phyloP scores from a whole-genome alignment of 2,113 vertebrate genomes.

The Aramus guarauna region DNA sequence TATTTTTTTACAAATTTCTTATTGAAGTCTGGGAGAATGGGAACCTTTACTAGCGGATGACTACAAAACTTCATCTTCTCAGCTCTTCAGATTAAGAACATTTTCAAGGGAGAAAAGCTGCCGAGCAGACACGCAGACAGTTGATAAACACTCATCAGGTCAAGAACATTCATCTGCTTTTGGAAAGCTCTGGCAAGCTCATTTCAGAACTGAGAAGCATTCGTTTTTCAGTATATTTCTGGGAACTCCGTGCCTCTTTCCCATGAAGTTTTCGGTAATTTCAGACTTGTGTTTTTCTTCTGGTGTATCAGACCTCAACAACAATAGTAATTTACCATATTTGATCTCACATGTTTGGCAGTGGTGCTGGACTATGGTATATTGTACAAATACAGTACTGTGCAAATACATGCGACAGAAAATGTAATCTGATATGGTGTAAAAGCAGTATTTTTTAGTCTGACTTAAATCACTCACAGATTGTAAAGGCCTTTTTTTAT shows the following conservation, averaged over 20 bases:
- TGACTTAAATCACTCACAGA: constrained; percentile 29
- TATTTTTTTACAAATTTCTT: background rate
- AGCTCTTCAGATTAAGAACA: background rate
- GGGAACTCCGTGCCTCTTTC: constrained; percentile 46
- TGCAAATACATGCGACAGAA: constrained; percentile 12
- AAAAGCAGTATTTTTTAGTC: background rate
- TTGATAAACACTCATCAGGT: constrained; percentile 49
- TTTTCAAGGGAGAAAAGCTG: background rate
- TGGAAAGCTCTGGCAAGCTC: constrained; percentile 19
- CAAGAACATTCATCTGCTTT: constrained; percentile 41
- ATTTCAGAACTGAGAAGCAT: background rate
- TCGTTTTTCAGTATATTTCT: constrained; percentile 29
- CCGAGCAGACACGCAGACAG: background rate
- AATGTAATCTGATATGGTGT: background rate
- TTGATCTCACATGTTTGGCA: constrained; percentile 54
- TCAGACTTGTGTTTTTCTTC: constrained; percentile 63
- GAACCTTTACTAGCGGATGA: background rate
- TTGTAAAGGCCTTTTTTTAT: background rate
- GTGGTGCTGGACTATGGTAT: constrained; percentile 15
- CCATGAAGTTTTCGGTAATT: constrained; percentile 62
- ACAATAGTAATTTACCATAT: constrained; percentile 57
- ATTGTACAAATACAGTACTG: constrained; percentile 34
- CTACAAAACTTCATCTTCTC: background rate
- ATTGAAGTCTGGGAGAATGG: background rate
- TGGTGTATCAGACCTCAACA: constrained; percentile 60